phyloP scores from a whole-genome alignment of 2,888 invertebrate species.

The Trachelus stipa region DNA sequence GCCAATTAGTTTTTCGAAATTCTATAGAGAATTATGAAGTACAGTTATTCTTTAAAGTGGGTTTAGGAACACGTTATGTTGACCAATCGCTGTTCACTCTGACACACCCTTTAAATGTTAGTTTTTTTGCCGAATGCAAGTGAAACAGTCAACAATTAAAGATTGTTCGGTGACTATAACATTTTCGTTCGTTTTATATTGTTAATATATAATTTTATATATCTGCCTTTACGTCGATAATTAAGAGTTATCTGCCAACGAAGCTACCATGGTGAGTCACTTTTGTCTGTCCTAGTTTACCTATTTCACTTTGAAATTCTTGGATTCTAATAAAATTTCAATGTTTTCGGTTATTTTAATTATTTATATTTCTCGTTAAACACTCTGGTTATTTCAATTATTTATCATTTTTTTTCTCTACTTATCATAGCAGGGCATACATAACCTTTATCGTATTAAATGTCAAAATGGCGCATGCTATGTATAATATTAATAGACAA shows the following conservation, averaged over 20 bases:
- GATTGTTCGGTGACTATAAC: conserved; percentile 4
- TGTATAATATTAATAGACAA: conserved; percentile 10
- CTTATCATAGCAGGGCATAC: conserved; percentile 9
- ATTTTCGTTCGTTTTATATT: conserved; percentile 10
- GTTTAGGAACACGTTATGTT: conserved; percentile 19
- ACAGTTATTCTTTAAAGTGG: conserved; percentile 1
- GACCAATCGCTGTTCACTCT: conserved; percentile 49
- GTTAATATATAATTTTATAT: conserved; percentile 6
- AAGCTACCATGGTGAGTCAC: conserved; percentile 48
- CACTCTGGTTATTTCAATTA: background rate
- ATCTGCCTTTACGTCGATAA: conserved; percentile 21
- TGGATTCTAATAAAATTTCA: background rate
- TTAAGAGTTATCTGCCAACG: conserved; percentile 30
- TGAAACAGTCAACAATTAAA: conserved; percentile 42
- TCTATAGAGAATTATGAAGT: background rate
- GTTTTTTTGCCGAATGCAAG: conserved; percentile 54
- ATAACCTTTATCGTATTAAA: conserved; percentile 50
- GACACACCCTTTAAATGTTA: conserved; percentile 65
- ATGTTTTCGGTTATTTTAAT: background rate
- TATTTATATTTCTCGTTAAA: background rate
- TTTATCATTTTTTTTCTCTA: background rate
- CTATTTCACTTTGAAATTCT: background rate
- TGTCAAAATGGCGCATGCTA: conserved; percentile 53
- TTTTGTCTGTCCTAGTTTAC: conserved; percentile 15
- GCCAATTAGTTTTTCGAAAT: background rate